Conservation (phyloP, 2,797 vertebrate species). For the Mus spretus region DNA sequence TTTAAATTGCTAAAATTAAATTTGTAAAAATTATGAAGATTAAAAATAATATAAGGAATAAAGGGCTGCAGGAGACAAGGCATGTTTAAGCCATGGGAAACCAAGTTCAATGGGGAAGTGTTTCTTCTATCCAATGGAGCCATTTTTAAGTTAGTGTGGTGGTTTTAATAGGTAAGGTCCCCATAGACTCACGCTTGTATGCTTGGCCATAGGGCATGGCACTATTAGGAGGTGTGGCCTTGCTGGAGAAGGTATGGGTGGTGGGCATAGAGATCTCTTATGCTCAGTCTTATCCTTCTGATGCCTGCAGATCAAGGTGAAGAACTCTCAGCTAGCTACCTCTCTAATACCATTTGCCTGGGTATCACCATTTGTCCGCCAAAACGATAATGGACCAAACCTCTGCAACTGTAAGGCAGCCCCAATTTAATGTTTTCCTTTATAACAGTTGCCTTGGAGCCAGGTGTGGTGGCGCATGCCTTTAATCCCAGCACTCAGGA, state of each 20-base stretch:
- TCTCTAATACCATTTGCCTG: no score
- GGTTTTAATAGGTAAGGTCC: neutral
- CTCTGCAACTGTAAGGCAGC: neutral
- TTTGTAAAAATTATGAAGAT: neutral
- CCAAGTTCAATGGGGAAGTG: neutral
- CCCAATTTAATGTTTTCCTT: neutral
- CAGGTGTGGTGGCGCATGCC: no score
- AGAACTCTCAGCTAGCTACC: neutral
- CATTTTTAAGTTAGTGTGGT: constrained; percentile 17
- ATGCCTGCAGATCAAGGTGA: neutral
- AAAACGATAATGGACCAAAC: neutral
- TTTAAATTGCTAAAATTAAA: neutral
- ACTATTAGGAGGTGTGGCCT: neutral
- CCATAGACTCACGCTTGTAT: neutral
- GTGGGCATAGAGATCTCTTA: neutral
- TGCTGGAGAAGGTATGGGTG: neutral
- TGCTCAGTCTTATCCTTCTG: neutral
- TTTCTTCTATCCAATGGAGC: constrained; percentile 24
- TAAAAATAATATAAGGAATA: constrained; percentile 15
- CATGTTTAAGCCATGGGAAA: neutral
- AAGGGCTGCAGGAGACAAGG: constrained; percentile 22
- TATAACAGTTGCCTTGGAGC: neutral
- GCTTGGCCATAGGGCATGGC: neutral
- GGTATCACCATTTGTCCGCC: neutral
- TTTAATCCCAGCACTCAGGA: no score